Base-by-base conservation (phyloP, 30 jellyfish, hydroid and myxozoan species). In the Aurelia sp. region DNA sequence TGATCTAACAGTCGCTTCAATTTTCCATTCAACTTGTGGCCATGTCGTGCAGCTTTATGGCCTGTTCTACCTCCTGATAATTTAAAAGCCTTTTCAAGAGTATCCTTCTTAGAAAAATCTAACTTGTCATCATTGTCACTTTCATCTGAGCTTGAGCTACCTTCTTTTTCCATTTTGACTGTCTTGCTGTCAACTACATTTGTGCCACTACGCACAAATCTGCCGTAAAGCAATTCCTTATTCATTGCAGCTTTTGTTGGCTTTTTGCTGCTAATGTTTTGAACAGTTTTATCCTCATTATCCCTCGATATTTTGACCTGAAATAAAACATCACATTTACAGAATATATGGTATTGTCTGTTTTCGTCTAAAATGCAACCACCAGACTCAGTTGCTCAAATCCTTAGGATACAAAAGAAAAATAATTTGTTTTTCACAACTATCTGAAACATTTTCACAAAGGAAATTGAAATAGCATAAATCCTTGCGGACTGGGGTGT, bases 1-100 rank as follows among this genome's bases (percentile, higher is more conserved):
- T 94, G 98, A 13, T 94, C 97, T 40, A 82, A 91, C 5, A 95
- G 67, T n/a, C 99, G 90, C 38, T 95, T 89, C 67, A 95, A 68
- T 75, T 95, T 95, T 35, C 99, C 99, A 79, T 69, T 78, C 74
- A 95, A 62, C 47, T 73, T 78, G 57, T 84, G 95, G 35, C 99
- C 99, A 80, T 95, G 99, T 17, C 99, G 82, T 11, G 99, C 99
- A 10, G 97, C 99, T 72, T 90, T 90, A 44, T 95, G 99, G 20
- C 94, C 99, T 2, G 99, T 95, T 47, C 91, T 76, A 2, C 99
- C 99, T 5, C 96, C 96, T 4, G 99, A 84, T 67, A 74, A 31
- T 61, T 78, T 70, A 62, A 82, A 95, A 18, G 90, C 97, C 61
- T 86, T 80, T 30, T 95, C 98, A 38, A 95, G 96, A 11, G 97